Conservation (phyloP, 2,888 invertebrate species). For the Napeogenes sylphis region DNA sequence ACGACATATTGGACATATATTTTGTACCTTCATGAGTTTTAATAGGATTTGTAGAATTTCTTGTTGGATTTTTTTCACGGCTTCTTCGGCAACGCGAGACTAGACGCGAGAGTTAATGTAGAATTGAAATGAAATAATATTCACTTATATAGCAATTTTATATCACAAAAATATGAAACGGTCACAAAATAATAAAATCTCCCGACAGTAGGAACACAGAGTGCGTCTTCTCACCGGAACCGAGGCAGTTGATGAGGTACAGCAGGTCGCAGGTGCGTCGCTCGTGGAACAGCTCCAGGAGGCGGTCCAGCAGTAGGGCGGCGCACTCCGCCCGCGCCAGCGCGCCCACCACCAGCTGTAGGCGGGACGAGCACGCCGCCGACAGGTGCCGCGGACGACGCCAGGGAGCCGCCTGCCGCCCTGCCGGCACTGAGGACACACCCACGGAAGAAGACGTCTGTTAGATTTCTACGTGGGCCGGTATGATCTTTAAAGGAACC, state of each 20-base stretch:
- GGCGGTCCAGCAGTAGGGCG: constrained; percentile 78
- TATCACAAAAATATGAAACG: background rate
- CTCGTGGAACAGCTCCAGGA: constrained; percentile 78
- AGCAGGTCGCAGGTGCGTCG: constrained; percentile 77
- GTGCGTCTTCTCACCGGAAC: constrained; percentile 51
- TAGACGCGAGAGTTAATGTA: too few relatives aligned
- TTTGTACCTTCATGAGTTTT: too few relatives aligned
- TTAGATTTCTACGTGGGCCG: too few relatives aligned
- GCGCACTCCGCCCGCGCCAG: constrained; percentile 76
- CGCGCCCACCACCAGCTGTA: constrained; percentile 75
- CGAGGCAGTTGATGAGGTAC: constrained; percentile 78
- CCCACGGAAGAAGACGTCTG: too few relatives aligned
- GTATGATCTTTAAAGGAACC: too few relatives aligned
- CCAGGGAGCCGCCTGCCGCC: constrained; percentile 75
- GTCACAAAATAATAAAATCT: background rate
- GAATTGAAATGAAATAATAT: too few relatives aligned
- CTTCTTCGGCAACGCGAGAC: background rate
- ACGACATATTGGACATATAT: background rate
- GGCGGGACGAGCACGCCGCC: constrained; percentile 56
- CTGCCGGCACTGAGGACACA: background rate
- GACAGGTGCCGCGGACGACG: constrained; percentile 79
- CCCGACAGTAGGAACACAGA: background rate
- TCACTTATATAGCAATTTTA: too few relatives aligned
- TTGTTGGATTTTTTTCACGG: background rate
- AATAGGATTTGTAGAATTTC: background rate